Evolutionary conservation across 1,140 invertebrate species (phyloP).

Genomic region (Zelostemma sp.): DNA sequence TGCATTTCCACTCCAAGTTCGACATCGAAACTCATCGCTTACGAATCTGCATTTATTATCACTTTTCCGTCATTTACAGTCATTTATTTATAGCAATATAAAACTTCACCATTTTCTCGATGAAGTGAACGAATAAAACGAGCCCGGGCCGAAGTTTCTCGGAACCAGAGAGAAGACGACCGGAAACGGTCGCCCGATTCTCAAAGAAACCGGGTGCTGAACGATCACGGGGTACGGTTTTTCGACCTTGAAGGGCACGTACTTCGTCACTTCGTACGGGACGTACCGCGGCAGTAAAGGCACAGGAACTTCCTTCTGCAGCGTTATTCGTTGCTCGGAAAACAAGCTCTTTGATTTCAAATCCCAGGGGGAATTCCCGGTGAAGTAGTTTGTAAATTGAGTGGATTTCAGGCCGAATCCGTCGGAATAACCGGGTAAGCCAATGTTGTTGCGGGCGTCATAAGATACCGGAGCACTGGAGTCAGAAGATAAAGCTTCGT

Average conservation of each 20-base stretch:
- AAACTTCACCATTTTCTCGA: too few relatives aligned
- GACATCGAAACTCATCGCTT: too few relatives aligned
- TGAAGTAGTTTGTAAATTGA: constrained; percentile 12
- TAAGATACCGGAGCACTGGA: background rate
- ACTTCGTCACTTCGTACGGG: constrained; percentile 47
- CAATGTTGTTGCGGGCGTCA: constrained; percentile 13
- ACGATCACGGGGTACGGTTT: constrained; percentile 52
- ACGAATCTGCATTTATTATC: too few relatives aligned
- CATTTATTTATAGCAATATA: too few relatives aligned
- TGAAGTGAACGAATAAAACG: background rate
- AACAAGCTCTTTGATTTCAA: constrained; percentile 7
- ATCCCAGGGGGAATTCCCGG: background rate
- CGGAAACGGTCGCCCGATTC: constrained; percentile 44
- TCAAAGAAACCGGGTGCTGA: constrained; percentile 48
- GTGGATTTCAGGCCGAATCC: constrained; percentile 18
- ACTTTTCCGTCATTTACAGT: too few relatives aligned
- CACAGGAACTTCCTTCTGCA: constrained; percentile 47
- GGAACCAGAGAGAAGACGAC: constrained; percentile 25
- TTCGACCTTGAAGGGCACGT: constrained; percentile 49
- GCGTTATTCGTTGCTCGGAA: constrained; percentile 18
- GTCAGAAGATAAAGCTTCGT: constrained; percentile 11
- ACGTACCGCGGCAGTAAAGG: constrained; percentile 46
- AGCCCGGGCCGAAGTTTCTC: constrained; percentile 11
- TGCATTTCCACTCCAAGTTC: too few relatives aligned
- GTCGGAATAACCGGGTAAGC: constrained; percentile 3